Evolutionary conservation across 2,888 invertebrate species (phyloP), one percentile per base, ranked within the genome.

Genomic region (Melitaea athalia): DNA sequence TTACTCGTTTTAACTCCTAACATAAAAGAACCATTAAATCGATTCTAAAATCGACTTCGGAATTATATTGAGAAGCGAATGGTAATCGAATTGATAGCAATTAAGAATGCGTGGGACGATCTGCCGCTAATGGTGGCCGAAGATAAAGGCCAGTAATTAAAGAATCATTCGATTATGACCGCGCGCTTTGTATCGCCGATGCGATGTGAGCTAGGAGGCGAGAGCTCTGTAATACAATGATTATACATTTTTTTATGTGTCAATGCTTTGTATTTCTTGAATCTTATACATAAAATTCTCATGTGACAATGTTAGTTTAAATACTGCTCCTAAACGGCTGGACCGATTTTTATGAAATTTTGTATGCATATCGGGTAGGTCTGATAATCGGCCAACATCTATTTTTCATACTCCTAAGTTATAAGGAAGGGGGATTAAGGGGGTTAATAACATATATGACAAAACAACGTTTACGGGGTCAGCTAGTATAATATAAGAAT

Each of bases 121-220:
- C 77, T 66, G 57, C 73, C 77, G 77, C 86, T 88, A 88, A 88
- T 88, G 88, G 84, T 76, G 72, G 73, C 69, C 76, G 70, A 77
- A 84, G 87, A 86, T 88, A 88, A 86, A 85, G 79, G 77, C 78
- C 71, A 76, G 85, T 87, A 88, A 89, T 89, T 89, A 89, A 88
- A 84, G 85, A 87, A 86, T 88, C 88, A 87, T 86, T 85, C 85
- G 86, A 89, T 89, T 88, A 86, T 80, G 74, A 77, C 76, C 78
- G 76, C 76, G 72, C 76, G 78, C 85, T 86, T 87, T 87, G 84
- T 84, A 78, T 68, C 71, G 71, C 72, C 80, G 76, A 75, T 71
- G 64, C 80, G 76, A 75, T 71, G 64, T 81, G 79, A 78, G 45
- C 72, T 67, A 64, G 73, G 81, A 81, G 80, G 59, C 43, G 38